Conservation (phyloP, 2,888 invertebrate species). For the Blera fallax region DNA sequence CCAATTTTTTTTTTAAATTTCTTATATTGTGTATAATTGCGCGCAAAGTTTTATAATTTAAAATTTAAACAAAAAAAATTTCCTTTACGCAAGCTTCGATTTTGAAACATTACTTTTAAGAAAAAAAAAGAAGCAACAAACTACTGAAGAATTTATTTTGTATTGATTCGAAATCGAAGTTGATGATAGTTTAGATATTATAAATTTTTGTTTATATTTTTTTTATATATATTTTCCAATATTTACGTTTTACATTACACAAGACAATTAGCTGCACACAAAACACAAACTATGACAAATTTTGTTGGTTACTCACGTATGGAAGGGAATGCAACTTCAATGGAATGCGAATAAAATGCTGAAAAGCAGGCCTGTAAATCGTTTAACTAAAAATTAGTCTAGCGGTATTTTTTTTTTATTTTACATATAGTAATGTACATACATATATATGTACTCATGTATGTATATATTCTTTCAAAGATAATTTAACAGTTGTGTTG, state of each 20-base stretch:
- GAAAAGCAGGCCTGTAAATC: background rate
- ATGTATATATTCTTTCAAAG: too few species aligned
- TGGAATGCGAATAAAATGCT: conserved; percentile 23
- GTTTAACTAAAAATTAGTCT: background rate
- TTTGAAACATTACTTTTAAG: conserved; percentile 48
- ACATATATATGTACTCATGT: too few species aligned
- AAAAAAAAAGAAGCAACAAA: conserved; percentile 29
- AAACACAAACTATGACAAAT: conserved; percentile 64
- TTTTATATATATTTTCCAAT: conserved; percentile 70
- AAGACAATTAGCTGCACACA: conserved; percentile 71
- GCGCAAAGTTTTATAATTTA: conserved; percentile 8
- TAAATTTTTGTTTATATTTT: conserved; percentile 29
- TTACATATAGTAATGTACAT: too few species aligned
- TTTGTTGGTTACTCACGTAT: conserved; percentile 47
- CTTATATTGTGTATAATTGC: conserved; percentile 22
- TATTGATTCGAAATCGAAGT: conserved; percentile 52
- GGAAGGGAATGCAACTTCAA: conserved; percentile 45
- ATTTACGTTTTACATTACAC: conserved; percentile 64
- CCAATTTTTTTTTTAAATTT: conserved; percentile 44
- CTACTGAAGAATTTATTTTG: conserved; percentile 11
- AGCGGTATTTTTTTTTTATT: too few species aligned
- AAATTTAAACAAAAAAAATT: background rate
- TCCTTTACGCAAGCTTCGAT: conserved; percentile 17
- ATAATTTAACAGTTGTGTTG: too few species aligned
- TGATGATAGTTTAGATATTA: background rate